Conservation (phyloP, 2,888 invertebrate genomes). For the Drosophila setosimentum region DNA sequence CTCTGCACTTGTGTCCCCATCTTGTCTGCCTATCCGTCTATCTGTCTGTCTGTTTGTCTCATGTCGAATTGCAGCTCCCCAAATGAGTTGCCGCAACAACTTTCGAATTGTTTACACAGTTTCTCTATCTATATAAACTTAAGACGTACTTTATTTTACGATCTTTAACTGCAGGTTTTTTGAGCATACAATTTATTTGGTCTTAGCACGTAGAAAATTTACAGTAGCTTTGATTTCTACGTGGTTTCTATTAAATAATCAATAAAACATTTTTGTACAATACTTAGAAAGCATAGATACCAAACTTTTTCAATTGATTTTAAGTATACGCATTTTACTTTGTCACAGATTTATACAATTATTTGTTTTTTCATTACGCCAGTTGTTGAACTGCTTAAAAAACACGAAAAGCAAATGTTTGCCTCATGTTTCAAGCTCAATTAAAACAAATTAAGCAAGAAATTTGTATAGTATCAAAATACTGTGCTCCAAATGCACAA, state of each 20-base stretch:
- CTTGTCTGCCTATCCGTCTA: constrained; percentile 8
- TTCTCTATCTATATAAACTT: constrained; percentile 28
- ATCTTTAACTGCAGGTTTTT: constrained; percentile 27
- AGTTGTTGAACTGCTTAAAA: constrained; percentile 6
- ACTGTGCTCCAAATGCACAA: constrained; percentile 57
- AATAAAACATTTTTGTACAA: neutral
- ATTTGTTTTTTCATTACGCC: constrained; percentile 15
- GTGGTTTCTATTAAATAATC: constrained; percentile 19
- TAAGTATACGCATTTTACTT: neutral
- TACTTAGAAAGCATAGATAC: neutral
- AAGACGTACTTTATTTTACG: constrained; percentile 35
- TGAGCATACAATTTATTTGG: constrained; percentile 30
- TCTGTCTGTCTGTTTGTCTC: constrained; percentile 14
- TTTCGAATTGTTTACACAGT: constrained; percentile 60
- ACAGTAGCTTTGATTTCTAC: neutral
- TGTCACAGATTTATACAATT: constrained; percentile 6
- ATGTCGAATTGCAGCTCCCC: constrained; percentile 20
- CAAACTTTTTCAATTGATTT: neutral
- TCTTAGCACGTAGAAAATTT: constrained; percentile 35
- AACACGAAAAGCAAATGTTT: constrained; percentile 48
- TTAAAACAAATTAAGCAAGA: constrained; percentile 77
- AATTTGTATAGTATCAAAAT: constrained; percentile 66
- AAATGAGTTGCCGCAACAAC: constrained; percentile 58
- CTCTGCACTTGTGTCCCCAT: constrained; percentile 39
- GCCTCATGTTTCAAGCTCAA: constrained; percentile 72